Evolutionary conservation across 2,113 vertebrate species (phyloP).

Genomic region (Chionis minor): DNA sequence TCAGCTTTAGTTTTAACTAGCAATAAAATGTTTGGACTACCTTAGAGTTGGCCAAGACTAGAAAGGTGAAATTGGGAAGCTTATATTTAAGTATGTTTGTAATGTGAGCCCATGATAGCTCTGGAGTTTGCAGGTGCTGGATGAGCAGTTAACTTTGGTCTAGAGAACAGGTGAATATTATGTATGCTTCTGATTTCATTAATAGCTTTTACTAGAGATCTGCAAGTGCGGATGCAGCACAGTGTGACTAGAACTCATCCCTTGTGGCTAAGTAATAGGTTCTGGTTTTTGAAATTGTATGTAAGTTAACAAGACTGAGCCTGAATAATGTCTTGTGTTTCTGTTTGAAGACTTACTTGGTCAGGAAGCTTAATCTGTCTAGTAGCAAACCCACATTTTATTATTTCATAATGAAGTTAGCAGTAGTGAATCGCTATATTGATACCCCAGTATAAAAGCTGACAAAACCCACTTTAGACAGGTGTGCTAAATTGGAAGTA

Average conservation of each 20-base stretch:
- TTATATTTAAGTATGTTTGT: not conserved
- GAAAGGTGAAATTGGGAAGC: not conserved
- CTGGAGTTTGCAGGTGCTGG: not conserved
- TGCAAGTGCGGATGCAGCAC: not conserved
- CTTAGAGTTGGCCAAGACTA: not conserved
- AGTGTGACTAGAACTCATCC: not conserved
- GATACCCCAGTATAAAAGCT: not conserved
- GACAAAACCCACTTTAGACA: not conserved
- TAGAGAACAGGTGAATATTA: not conserved
- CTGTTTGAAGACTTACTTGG: not conserved
- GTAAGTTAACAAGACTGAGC: not conserved
- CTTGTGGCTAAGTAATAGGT: not conserved
- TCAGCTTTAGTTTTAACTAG: not conserved
- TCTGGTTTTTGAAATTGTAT: not conserved
- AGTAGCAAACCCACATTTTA: not conserved
- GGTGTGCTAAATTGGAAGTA: not conserved
- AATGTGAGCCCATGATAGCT: not conserved
- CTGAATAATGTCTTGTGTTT: not conserved
- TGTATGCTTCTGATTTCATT: not conserved
- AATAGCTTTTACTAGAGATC: not conserved
- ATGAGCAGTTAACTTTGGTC: not conserved
- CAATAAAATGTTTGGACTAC: not conserved
- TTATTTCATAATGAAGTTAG: not conserved
- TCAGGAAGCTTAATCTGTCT: not conserved
- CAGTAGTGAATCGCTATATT: not conserved